Percentiles rank a stretch among this genome's conserved stretches.
These are phyloP conservation scores for Actias luna DNA, from an alignment of 2,888 invertebrate genomes.

Conservation along the genomic window DNA sequence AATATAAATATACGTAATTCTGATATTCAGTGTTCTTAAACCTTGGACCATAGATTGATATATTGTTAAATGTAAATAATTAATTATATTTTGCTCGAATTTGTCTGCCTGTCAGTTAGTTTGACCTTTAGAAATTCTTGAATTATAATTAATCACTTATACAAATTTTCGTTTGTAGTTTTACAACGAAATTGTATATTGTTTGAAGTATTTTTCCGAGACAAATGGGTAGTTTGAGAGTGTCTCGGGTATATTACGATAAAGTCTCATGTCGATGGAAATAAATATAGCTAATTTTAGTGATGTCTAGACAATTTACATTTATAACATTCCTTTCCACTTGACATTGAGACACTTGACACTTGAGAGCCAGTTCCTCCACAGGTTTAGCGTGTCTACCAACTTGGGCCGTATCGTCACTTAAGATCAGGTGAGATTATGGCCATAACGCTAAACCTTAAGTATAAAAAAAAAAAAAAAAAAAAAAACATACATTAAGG, in stretches of 20 bases:
- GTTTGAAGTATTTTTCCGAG: not conserved
- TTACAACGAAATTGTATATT: not conserved
- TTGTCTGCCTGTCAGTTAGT: conserved; percentile 21
- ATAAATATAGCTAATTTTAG: not conserved
- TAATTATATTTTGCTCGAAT: conserved; percentile 22
- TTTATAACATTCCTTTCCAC: not conserved
- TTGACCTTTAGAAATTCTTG: conserved; percentile 12
- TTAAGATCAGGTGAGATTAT: too few relatives aligned
- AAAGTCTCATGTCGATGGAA: not conserved
- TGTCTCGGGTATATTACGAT: not conserved
- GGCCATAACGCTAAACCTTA: too few relatives aligned
- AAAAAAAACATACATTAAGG: too few relatives aligned
- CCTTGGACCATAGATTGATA: conserved; percentile 17
- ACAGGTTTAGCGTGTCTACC: too few relatives aligned
- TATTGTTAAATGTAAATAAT: conserved; percentile 22
- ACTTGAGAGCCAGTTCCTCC: too few relatives aligned
- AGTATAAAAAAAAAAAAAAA: too few relatives aligned
- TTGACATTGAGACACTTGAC: too few relatives aligned
- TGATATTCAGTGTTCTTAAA: not conserved
- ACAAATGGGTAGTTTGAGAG: not conserved
- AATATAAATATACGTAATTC: not conserved
- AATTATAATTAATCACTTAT: conserved; percentile 8
- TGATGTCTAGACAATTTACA: not conserved
- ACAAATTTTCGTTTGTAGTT: conserved; percentile 5
- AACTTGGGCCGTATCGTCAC: too few relatives aligned